Percentiles rank a stretch among this genome's conserved stretches.
Evolutionary conservation across 1,140 invertebrate genomes (phyloP).

Genomic region (Temnothorax curvispinosus): DNA sequence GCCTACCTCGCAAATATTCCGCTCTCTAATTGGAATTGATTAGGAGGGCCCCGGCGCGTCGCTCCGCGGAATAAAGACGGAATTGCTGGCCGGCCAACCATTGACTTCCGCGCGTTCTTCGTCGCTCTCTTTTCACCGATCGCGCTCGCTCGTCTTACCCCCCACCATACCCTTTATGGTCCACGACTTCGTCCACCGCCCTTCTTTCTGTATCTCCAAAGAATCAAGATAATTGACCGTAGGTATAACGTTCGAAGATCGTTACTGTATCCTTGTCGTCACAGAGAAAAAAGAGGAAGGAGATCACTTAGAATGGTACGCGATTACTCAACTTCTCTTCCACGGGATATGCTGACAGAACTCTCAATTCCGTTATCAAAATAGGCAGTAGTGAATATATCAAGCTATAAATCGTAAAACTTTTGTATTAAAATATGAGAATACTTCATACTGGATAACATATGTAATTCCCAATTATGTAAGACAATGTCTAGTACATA

Average conservation of each 20-base stretch:
- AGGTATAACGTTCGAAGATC: conserved; percentile 34
- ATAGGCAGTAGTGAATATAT: background rate
- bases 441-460: background rate
- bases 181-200: background rate
- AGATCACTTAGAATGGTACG: background rate
- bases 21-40: conserved; percentile 87
- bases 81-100: conserved; percentile 76
- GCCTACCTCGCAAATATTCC: conserved; percentile 84
- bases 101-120: conserved; percentile 19
- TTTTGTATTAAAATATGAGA: background rate
- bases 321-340: background rate
- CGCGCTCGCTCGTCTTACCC: background rate
- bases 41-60: conserved; percentile 79
- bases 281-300: too few species aligned
- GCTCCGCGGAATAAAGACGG: conserved; percentile 82
- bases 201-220: conserved; percentile 45
- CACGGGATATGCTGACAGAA: background rate
- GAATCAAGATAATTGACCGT: conserved; percentile 52
- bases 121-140: conserved; percentile 27
- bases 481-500: background rate
- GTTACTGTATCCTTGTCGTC: conserved; percentile 44
- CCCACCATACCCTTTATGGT: background rate
- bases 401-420: background rate
- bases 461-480: background rate
- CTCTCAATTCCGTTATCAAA: conserved; percentile 14